Conservation (phyloP, 2,888 invertebrate genomes). For the Orgyia antiqua region DNA sequence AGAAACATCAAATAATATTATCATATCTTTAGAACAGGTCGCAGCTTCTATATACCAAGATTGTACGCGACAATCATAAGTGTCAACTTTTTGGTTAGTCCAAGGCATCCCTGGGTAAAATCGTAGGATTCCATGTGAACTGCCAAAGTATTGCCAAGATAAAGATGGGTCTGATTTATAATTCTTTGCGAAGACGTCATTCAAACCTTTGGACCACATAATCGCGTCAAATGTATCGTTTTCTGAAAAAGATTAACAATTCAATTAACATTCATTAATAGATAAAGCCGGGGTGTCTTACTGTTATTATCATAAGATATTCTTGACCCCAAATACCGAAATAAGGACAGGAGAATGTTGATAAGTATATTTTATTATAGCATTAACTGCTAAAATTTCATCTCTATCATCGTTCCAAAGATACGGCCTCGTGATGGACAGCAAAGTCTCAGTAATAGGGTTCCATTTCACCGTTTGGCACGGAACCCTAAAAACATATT, state of each 20-base stretch:
- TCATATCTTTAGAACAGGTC: conserved; percentile 97
- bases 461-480: too few relatives aligned
- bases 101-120: conserved; percentile 92
- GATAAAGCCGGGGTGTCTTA: too few relatives aligned
- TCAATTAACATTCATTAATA: background rate
- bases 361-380: too few relatives aligned
- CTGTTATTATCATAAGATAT: too few relatives aligned
- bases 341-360: too few relatives aligned
- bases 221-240: conserved; percentile 73
- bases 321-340: too few relatives aligned
- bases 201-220: conserved; percentile 92
- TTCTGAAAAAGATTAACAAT: conserved; percentile 42
- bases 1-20: conserved; percentile 95
- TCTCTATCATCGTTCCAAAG: too few relatives aligned
- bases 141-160: conserved; percentile 99
- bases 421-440: too few relatives aligned
- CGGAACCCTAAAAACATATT: too few relatives aligned
- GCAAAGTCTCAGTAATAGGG: too few relatives aligned
- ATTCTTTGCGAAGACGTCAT: conserved; percentile 90
- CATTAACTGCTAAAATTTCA: too few relatives aligned
- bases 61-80: conserved; percentile 94
- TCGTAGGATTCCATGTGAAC: conserved; percentile 93
- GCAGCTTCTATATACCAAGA: conserved; percentile 99
- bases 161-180: conserved; percentile 92
- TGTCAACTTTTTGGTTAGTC: conserved; percentile 77